Evolutionary conservation across 2,113 vertebrate genomes (phyloP), one percentile per base, ranked within the genome.

Genomic region (Eolophus roseicapilla): DNA sequence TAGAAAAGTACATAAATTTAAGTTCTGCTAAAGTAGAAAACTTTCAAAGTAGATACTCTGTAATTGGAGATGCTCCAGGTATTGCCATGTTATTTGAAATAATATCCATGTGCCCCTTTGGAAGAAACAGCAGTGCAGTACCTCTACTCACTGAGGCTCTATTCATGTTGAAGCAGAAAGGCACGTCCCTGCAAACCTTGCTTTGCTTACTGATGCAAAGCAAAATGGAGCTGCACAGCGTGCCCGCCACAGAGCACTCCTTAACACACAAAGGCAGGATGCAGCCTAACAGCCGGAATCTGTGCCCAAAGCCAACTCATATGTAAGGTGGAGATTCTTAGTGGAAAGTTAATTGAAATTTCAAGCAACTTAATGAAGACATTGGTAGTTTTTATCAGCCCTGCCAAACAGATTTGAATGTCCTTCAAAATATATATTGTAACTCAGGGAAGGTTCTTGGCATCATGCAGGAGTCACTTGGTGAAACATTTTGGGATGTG

Each of bases 121-220:
- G 70, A 44, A 19, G 7, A 27, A 85, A 39, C 35, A 65, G 37
- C n/a, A 1, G 1, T 25, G 35, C 31, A 0, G 0, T 60, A 21
- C 11, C 7, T 76, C 49, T 37, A 9, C 44, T 81, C 8, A 5
- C 65, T 28, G 74, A 44, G 68, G 53, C 49, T 70, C 20, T 33
- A 2, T 59, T 67, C 4, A 1, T 73, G 52, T 65, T 33, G 78
- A 77, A 53, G 13, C 24, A 35, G 71, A 69, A 83, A n/a, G 21
- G 17, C 9, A 3, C 3, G 5, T 53, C n/a, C 50, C 46, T 68
- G 46, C 50, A 67, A 64, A 64, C 60, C n/a, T 78, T 67, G 60
- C n/a, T 43, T 76, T 82, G 37, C 46, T 82, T 20, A 10, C 28
- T 7, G 31, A 39, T 3, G 3, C 28, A 21, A 13, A 18, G 9